Evolutionary conservation across 2,113 vertebrate genomes (phyloP).

Genomic region (Oophaga pumilio): DNA sequence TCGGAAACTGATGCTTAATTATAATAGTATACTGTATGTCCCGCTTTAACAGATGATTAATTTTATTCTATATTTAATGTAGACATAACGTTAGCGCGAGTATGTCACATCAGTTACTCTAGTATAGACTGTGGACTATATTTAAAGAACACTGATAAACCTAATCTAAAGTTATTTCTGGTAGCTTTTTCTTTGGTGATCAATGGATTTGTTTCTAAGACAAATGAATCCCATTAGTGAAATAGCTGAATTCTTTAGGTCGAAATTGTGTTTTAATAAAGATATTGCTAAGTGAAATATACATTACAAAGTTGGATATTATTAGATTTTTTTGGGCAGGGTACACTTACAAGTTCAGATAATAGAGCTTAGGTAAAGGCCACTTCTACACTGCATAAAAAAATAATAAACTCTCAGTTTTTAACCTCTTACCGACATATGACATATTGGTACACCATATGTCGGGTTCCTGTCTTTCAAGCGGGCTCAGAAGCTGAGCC

Average conservation of each 20-base stretch:
- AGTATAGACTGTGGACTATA: not conserved
- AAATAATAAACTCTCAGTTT: no score
- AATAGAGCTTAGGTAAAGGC: no score
- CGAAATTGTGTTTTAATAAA: not conserved
- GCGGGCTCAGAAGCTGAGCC: no score
- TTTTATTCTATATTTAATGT: constrained; percentile 62
- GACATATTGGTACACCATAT: no score
- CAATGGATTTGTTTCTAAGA: not conserved
- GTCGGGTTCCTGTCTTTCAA: no score
- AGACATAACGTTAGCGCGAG: constrained; percentile 61
- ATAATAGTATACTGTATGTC: constrained; percentile 59
- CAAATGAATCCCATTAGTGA: not conserved
- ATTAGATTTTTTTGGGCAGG: no score
- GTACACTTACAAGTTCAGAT: no score
- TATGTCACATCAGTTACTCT: constrained; percentile 52
- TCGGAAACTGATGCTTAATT: constrained; percentile 66
- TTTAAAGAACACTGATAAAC: constrained; percentile 13
- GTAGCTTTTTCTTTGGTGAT: not conserved
- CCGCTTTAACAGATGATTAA: constrained; percentile 61
- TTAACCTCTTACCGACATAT: no score
- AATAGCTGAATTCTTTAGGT: not conserved
- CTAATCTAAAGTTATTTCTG: not conserved
- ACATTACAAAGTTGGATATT: not conserved
- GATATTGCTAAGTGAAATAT: not conserved
- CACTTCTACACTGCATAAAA: no score